Evolutionary conservation across 2,888 invertebrate species (phyloP), one percentile per base, ranked within the genome.

Genomic region (Dasypogon diadema): DNA sequence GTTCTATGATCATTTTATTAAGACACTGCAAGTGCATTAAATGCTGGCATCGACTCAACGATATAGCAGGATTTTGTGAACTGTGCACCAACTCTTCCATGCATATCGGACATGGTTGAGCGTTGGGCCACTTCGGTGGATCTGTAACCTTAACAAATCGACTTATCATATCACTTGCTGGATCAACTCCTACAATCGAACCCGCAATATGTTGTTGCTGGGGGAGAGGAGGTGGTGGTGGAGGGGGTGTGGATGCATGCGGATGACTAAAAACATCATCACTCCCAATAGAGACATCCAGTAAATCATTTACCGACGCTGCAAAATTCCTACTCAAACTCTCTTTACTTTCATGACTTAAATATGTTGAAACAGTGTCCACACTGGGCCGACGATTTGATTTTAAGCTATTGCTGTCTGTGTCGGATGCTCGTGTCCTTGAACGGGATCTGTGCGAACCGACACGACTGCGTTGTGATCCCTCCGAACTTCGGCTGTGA

Each of bases 331-430:
- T 82, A 81, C 91, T 91, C 70, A 85, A 77, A 81, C 91, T 91
- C 79, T 91, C 92, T 83, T 92, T 91, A 87, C 93, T 94, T 85
- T 94, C 94, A 80, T 92, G 94, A 83, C 95, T 95, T 81, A 95
- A 89, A 88, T 95, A 95, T 0, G 95, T 95, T 76, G 95, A 95
- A 30, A 95, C 93, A 10, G 95, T 95, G 84, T 95, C 95, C 51
- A 95, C 91, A 83, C 94, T 94, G 75, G 94, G 95, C 18, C 95
- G 87, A 12, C 95, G 88, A 55, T 92, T 92, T 70, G 92, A 93
- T 81, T 92, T 91, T 63, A 92, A 91, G 83, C 93, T 92, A 82
- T 91, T 91, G 75, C 84, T 84, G 60, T 86, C 86, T 3, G 85
- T 85, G 18, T 91, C 91, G 2, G 86, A 85, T 22, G 82, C 81